Evolutionary conservation across 2,888 invertebrate genomes (phyloP).

Genomic region (Cheilosia vernalis): DNA sequence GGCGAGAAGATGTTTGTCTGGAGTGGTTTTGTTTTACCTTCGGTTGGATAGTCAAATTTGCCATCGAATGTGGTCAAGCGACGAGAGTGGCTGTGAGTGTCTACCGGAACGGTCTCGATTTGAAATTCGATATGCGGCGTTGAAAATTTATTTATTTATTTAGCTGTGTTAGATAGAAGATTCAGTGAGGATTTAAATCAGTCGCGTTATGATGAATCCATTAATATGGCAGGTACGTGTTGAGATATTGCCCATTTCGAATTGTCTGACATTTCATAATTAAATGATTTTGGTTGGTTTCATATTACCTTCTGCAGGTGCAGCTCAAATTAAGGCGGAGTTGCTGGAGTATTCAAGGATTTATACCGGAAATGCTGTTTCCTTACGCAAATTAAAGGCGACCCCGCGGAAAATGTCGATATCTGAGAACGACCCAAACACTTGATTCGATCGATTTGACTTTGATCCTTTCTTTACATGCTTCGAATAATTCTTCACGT

Average conservation of each 20-base stretch:
- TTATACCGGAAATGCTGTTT: too few species aligned
- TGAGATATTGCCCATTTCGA: neutral
- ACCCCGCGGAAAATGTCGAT: too few species aligned
- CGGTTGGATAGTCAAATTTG: constrained; percentile 23
- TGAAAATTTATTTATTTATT: constrained; percentile 57
- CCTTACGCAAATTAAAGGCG: too few species aligned
- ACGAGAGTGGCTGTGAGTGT: neutral
- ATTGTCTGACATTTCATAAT: neutral
- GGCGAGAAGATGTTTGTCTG: constrained; percentile 15
- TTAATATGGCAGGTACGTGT: neutral
- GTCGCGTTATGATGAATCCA: constrained; percentile 18
- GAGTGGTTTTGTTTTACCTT: constrained; percentile 41
- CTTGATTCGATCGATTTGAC: too few species aligned
- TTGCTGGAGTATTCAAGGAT: too few species aligned
- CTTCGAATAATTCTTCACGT: too few species aligned
- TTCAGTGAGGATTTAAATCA: constrained; percentile 1
- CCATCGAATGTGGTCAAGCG: constrained; percentile 31
- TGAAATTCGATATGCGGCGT: constrained; percentile 41
- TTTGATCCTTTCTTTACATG: too few species aligned
- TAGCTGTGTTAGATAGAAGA: constrained; percentile 20
- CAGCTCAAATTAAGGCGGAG: too few species aligned
- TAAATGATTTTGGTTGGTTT: neutral
- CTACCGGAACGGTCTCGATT: constrained; percentile 33
- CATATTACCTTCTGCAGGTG: neutral
- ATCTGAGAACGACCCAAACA: too few species aligned